phyloP scores from a whole-genome alignment of 2,113 vertebrate species.

The Mustela lutreola region DNA sequence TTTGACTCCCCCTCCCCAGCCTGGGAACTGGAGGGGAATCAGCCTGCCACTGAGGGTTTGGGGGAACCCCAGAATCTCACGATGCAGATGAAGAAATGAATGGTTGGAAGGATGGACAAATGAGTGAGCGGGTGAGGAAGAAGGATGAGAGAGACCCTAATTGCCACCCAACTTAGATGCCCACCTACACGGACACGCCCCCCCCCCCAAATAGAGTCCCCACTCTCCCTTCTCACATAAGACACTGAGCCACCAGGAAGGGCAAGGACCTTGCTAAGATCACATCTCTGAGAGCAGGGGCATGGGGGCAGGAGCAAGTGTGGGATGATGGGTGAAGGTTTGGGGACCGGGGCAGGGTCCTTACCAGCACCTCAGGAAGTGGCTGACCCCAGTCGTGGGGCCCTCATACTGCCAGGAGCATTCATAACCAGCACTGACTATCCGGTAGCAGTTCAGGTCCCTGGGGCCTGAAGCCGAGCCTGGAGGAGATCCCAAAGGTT shows the following conservation, averaged over 20 bases:
- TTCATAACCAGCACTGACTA: not conserved
- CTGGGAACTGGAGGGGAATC: not conserved
- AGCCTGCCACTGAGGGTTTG: not conserved
- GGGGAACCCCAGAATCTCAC: not conserved
- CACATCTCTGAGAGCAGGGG: not conserved
- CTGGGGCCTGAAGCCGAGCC: rapidly evolving
- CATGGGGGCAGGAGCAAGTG: rapidly evolving
- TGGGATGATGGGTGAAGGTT: too few relatives aligned
- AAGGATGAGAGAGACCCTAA: not conserved
- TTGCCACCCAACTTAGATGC: not conserved
- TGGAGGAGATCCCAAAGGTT: not conserved
- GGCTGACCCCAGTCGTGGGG: slow-evolving; percentile 45
- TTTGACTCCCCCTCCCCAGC: not conserved
- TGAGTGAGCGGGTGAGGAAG: not conserved
- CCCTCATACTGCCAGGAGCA: slow-evolving; percentile 79
- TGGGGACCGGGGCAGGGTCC: not conserved
- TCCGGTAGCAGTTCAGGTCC: slow-evolving; percentile 83
- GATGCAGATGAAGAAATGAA: not conserved
- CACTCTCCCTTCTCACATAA: not conserved
- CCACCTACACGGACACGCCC: not conserved
- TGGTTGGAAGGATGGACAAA: not conserved
- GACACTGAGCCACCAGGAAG: not conserved
- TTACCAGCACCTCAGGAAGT: slow-evolving; percentile 85
- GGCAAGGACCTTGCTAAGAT: not conserved
- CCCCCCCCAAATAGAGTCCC: not conserved